Conservation (phyloP, 2,797 vertebrate genomes). For the Chelmon rostratus region DNA sequence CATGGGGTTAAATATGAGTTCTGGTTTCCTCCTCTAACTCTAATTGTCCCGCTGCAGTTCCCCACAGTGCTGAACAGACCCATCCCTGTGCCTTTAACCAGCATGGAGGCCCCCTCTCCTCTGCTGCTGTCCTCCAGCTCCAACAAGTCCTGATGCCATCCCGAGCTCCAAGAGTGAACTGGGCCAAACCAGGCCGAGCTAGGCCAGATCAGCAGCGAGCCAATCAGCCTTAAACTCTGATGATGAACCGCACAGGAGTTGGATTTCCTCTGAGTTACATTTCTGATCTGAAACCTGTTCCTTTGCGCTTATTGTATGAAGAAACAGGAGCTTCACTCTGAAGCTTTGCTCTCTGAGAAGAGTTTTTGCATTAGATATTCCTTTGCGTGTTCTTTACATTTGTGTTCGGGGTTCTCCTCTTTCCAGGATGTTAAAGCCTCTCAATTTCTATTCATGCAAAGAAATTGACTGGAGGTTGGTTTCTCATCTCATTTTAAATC, state of each 20-base stretch:
- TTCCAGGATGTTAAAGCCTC: constrained; percentile 20
- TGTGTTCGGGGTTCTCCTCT: constrained; percentile 7
- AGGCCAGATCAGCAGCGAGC: constrained; percentile 18
- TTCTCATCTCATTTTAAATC: constrained; percentile 37
- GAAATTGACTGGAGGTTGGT: background rate
- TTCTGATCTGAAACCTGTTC: constrained; percentile 41
- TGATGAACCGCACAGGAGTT: constrained; percentile 20
- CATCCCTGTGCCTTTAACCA: constrained; percentile 90
- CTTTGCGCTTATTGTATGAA: constrained; percentile 38
- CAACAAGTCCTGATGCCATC: constrained; percentile 91
- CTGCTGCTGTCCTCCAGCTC: constrained; percentile 90
- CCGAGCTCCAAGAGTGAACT: constrained; percentile 10
- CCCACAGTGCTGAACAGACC: constrained; percentile 93
- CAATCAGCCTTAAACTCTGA: constrained; percentile 15
- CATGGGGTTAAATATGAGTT: background rate
- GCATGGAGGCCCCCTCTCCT: constrained; percentile 90
- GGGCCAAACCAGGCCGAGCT: constrained; percentile 2
- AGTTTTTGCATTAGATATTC: constrained; percentile 29
- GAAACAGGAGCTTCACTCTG: constrained; percentile 53
- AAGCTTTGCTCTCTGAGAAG: constrained; percentile 52
- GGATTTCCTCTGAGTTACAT: constrained; percentile 11
- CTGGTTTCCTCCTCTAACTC: constrained; percentile 15
- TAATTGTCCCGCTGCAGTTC: constrained; percentile 86
- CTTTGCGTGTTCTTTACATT: constrained; percentile 6
- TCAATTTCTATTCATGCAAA: constrained; percentile 16